phyloP scores from a whole-genome alignment of 2,797 vertebrate genomes.

The Smutsia temminckii region DNA sequence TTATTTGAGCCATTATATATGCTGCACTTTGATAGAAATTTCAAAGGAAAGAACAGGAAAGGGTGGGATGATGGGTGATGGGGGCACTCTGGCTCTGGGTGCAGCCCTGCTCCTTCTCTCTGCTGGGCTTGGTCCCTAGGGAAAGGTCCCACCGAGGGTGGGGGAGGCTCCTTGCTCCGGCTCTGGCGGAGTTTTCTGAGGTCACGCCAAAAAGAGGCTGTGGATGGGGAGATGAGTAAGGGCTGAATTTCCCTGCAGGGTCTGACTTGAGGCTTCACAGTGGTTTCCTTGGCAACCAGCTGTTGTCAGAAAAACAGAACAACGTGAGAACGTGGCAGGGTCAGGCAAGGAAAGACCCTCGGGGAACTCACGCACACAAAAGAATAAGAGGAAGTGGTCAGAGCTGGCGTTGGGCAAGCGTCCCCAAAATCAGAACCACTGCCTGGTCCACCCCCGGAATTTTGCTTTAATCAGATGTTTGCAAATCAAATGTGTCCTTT shows the following conservation, averaged over 20 bases:
- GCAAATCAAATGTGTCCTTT: neutral
- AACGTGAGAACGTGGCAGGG: neutral
- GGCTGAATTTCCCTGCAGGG: conserved; percentile 1
- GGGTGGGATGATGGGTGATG: accelerated
- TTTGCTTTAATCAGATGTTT: neutral
- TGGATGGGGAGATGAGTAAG: neutral
- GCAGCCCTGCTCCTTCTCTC: neutral
- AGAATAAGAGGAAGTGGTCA: neutral
- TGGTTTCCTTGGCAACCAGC: conserved; percentile 48
- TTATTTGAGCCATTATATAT: accelerated
- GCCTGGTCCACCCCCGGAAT: neutral
- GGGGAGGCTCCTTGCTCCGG: neutral
- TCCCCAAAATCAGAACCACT: neutral
- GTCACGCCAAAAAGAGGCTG: neutral
- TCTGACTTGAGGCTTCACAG: neutral
- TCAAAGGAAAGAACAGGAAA: too few relatives aligned
- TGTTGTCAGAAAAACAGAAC: conserved; percentile 63
- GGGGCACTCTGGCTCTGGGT: neutral
- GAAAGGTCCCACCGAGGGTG: neutral
- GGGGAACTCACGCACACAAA: neutral
- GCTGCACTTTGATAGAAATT: accelerated
- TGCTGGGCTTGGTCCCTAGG: neutral
- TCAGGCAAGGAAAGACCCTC: conserved; percentile 14
- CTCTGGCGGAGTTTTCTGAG: neutral
- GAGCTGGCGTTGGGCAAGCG: neutral